Evolutionary conservation across 2,888 invertebrate species (phyloP).

Genomic region (Troglohyphantes excavatus): DNA sequence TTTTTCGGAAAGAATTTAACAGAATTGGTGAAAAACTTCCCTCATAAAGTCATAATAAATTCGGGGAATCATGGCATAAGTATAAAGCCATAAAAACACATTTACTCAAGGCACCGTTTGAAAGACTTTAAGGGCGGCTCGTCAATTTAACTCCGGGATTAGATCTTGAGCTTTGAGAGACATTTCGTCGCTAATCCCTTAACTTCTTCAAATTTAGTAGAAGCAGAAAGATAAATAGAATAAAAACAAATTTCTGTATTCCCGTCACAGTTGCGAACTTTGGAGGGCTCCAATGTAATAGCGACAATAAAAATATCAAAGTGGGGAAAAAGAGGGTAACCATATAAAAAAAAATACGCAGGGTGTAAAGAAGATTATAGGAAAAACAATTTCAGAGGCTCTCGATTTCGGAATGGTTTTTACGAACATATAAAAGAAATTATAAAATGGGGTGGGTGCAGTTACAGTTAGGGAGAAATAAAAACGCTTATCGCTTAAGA

Average conservation of each 20-base stretch:
- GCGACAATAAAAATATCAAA: not conserved
- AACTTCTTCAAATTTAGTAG: constrained; percentile 9
- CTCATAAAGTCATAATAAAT: too few species aligned
- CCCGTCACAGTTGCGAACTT: not conserved
- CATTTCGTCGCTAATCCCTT: not conserved
- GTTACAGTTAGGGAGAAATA: not conserved
- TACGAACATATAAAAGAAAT: not conserved
- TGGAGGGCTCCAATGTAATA: not conserved
- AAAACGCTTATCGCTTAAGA: not conserved
- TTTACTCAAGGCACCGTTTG: not conserved
- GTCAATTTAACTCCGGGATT: not conserved
- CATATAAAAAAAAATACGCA: not conserved
- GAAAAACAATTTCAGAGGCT: constrained; percentile 4
- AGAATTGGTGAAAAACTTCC: too few species aligned
- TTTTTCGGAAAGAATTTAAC: too few species aligned
- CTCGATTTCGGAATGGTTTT: not conserved
- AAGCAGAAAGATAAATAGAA: not conserved
- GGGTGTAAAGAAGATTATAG: not conserved
- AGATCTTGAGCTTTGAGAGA: not conserved
- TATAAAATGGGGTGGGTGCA: not conserved
- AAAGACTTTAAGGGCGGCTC: not conserved
- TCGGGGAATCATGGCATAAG: too few species aligned
- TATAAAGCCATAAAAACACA: too few species aligned
- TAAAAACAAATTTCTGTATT: not conserved
- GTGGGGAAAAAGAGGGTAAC: not conserved